Conservation (phyloP, 1,140 invertebrate species). For the Berghia stephanieae region DNA sequence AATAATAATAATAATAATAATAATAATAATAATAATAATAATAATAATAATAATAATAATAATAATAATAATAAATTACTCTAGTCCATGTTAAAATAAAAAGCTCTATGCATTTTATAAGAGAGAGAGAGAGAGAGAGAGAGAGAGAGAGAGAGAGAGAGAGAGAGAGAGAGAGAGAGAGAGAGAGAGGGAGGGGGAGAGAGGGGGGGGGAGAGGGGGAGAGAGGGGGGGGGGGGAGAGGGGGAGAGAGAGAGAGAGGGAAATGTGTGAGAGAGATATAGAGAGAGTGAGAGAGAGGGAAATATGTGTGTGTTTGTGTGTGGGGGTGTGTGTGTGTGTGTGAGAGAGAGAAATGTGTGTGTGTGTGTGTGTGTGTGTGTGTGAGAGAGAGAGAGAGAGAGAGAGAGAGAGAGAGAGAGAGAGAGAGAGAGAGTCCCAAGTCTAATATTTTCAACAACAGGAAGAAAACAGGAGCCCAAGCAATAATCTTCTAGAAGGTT, state of each 20-base stretch:
- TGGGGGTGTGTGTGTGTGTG: too few relatives aligned
- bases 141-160: not conserved
- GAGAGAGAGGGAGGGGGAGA: not conserved
- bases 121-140: constrained; percentile 3
- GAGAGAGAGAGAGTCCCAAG: too few relatives aligned
- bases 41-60: not conserved
- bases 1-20: not conserved
- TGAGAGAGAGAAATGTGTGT: too few relatives aligned
- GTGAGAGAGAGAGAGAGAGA: too few relatives aligned
- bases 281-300: too few relatives aligned
- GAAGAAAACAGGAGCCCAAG: too few relatives aligned
- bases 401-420: too few relatives aligned
- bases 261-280: too few relatives aligned
- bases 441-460: too few relatives aligned
- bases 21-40: not conserved
- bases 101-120: not conserved
- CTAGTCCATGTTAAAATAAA: not conserved
- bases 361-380: too few relatives aligned
- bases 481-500: too few relatives aligned
- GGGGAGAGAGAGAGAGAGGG: not conserved
- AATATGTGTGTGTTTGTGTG: too few relatives aligned
- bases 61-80: not conserved
- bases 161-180: not conserved
- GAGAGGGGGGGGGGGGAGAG: not conserved
- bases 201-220: not conserved